Conservation (phyloP, 1,140 invertebrate species). For the Drosophila melanica region DNA sequence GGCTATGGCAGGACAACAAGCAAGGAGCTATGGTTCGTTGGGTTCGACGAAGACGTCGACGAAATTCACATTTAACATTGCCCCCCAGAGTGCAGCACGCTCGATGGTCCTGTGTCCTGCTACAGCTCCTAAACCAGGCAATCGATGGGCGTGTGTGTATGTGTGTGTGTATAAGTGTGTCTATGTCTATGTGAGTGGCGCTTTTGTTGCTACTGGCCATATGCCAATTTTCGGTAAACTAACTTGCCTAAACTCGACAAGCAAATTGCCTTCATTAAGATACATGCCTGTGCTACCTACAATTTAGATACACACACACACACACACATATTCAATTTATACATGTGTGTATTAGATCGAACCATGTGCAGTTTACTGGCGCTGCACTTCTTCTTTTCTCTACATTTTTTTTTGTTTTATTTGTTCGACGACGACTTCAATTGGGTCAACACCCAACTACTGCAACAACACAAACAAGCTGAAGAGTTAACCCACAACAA, state of each 20-base stretch:
- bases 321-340: conserved; percentile 34
- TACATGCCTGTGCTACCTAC: conserved; percentile 79
- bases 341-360: conserved; percentile 33
- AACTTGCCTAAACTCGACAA: conserved; percentile 83
- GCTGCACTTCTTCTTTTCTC: conserved; percentile 47
- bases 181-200: conserved; percentile 32
- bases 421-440: conserved; percentile 68
- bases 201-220: conserved; percentile 81
- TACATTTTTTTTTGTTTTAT: conserved; percentile 27
- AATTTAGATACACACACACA: conserved; percentile 70
- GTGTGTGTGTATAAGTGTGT: conserved; percentile 6
- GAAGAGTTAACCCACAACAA: conserved; percentile 60
- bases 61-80: conserved; percentile 46
- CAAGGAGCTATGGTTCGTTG: conserved; percentile 34
- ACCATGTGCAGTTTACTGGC: conserved; percentile 45
- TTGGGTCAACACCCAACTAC: conserved; percentile 69
- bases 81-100: conserved; percentile 50
- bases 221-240: conserved; percentile 83
- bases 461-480: conserved; percentile 28
- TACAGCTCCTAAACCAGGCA: conserved; percentile 21
- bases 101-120: conserved; percentile 41
- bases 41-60: conserved; percentile 48
- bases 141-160: conserved; percentile 21
- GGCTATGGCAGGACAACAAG: conserved; percentile 23
- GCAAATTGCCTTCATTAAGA: conserved; percentile 83